Evolutionary conservation across 2,113 vertebrate species (phyloP).

Genomic region (Sinocyclocheilus anophthalmus): DNA sequence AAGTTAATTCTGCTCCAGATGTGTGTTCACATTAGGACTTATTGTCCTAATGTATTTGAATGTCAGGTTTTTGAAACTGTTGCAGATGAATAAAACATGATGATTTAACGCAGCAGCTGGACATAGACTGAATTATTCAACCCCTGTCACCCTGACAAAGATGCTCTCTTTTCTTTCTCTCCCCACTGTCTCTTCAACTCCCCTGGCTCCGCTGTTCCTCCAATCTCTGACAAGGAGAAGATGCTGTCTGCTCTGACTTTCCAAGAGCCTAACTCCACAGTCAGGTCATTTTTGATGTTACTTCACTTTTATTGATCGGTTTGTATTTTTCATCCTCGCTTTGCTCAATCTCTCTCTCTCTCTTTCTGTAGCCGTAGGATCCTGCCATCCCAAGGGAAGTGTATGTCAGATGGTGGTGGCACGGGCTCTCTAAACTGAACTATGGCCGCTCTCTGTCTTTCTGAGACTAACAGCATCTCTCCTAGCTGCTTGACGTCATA

Average conservation of each 20-base stretch:
- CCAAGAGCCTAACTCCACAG: constrained; percentile 19
- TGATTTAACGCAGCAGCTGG: constrained; percentile 36
- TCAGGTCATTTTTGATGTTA: constrained; percentile 24
- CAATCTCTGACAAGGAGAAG: constrained; percentile 44
- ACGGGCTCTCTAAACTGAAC: background rate
- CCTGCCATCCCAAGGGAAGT: constrained; percentile 10
- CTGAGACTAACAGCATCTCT: constrained; percentile 18
- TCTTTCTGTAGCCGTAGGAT: background rate
- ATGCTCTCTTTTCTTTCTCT: constrained; percentile 51
- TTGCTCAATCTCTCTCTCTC: background rate
- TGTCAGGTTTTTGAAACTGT: background rate
- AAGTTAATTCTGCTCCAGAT: background rate
- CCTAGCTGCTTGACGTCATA: background rate
- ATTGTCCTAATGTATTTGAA: constrained; percentile 12
- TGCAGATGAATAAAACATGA: constrained; percentile 46
- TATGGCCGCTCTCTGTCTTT: background rate
- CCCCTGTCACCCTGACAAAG: constrained; percentile 42
- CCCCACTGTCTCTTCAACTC: constrained; percentile 51
- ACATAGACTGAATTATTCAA: constrained; percentile 47
- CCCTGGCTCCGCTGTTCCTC: constrained; percentile 7
- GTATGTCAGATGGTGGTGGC: constrained; percentile 16
- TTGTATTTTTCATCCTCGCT: constrained; percentile 15
- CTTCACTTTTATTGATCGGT: constrained; percentile 20
- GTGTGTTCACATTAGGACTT: constrained; percentile 4
- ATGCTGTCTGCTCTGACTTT: constrained; percentile 13